Conservation (phyloP, 2,888 invertebrate species). For the Epirrhoe alternata region DNA sequence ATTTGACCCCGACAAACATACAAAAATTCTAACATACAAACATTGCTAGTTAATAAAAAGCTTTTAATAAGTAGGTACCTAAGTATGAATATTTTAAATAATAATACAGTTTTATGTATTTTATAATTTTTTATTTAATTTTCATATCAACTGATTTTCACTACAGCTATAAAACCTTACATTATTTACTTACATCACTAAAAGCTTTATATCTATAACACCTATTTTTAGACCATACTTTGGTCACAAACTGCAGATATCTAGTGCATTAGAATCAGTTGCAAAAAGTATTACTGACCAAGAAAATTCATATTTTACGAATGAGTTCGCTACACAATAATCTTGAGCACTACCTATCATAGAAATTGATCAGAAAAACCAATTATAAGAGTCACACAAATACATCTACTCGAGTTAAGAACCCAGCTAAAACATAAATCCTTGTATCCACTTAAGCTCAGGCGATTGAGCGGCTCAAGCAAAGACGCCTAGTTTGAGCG, state of each 20-base stretch:
- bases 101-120: not conserved
- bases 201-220: constrained; percentile 21
- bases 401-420: constrained; percentile 28
- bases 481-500: too few species aligned
- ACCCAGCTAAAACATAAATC: constrained; percentile 27
- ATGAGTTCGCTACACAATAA: not conserved
- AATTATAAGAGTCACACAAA: constrained; percentile 5
- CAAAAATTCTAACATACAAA: too few species aligned
- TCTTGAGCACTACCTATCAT: not conserved
- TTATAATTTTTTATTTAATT: constrained; percentile 24
- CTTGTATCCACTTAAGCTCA: not conserved
- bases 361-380: not conserved
- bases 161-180: constrained; percentile 16
- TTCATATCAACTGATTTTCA: constrained; percentile 19
- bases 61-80: too few species aligned
- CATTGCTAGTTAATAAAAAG: too few species aligned
- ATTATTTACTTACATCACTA: constrained; percentile 19
- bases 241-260: constrained; percentile 36
- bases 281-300: constrained; percentile 15
- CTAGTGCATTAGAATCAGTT: constrained; percentile 39
- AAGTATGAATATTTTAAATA: not conserved
- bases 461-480: too few species aligned
- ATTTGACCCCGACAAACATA: too few species aligned
- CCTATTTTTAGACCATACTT: constrained; percentile 32
- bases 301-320: not conserved